These are phyloP conservation scores for Nemapogon koenigi DNA, from an alignment of 2,888 invertebrate species.

Conservation along the genomic window DNA sequence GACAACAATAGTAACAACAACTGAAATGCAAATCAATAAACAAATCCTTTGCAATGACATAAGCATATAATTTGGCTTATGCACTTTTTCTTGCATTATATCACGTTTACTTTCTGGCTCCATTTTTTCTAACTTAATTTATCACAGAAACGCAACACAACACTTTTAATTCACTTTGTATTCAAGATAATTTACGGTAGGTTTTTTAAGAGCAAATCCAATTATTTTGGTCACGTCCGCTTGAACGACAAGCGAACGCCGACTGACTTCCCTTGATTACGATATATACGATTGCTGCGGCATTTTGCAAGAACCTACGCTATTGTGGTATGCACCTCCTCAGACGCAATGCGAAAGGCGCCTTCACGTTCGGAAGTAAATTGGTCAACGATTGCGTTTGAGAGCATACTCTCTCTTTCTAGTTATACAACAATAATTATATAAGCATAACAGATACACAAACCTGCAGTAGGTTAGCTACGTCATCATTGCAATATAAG, in stretches of 20 bases:
- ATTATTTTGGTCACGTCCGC: too few species aligned
- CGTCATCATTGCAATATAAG: too few species aligned
- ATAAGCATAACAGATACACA: constrained; percentile 28
- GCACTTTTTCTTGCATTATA: constrained; percentile 23
- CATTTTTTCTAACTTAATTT: constrained; percentile 24
- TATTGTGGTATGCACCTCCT: too few species aligned
- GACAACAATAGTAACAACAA: constrained; percentile 72
- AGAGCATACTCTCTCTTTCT: constrained; percentile 33
- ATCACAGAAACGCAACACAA: neutral
- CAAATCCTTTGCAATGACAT: constrained; percentile 70
- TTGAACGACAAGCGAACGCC: too few species aligned
- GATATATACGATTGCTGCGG: constrained; percentile 1
- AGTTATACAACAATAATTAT: constrained; percentile 42
- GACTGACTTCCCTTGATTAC: neutral
- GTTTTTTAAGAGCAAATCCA: too few species aligned
- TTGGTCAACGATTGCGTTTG: constrained; percentile 28
- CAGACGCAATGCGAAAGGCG: neutral
- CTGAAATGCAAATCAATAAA: constrained; percentile 69
- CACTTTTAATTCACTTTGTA: neutral
- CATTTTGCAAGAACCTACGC: too few species aligned
- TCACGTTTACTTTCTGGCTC: constrained; percentile 36
- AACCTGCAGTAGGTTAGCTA: too few species aligned
- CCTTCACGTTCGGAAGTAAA: constrained; percentile 43
- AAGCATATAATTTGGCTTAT: constrained; percentile 60
- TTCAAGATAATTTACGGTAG: too few species aligned